Evolutionary conservation across 2,888 invertebrate genomes (phyloP).

Genomic region (Dynastes tityus): DNA sequence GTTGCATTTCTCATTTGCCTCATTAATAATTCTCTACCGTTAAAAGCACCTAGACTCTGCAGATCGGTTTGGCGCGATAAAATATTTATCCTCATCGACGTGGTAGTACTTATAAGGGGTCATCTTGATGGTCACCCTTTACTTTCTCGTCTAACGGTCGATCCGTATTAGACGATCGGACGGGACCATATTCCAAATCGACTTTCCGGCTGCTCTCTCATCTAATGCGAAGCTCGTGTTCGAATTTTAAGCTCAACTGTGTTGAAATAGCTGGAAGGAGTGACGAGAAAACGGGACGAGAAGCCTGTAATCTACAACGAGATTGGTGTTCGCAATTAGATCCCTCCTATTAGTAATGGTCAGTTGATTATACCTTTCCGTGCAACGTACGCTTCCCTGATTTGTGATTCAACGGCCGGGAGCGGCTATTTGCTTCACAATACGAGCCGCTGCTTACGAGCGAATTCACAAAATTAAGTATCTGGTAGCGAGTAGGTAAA

Average conservation of each 20-base stretch:
- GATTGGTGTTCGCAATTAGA: conserved; percentile 61
- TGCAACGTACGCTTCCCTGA: conserved; percentile 20
- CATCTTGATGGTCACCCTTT: conserved; percentile 60
- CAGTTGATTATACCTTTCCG: conserved; percentile 44
- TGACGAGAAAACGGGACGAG: neutral
- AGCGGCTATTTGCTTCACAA: conserved; percentile 26
- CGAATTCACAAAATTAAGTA: conserved; percentile 26
- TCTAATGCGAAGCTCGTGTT: conserved; percentile 22
- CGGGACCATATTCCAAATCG: conserved; percentile 27
- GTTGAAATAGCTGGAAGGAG: conserved; percentile 56
- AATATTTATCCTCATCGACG: conserved; percentile 65
- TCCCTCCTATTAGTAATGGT: conserved; percentile 58
- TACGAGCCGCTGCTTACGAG: conserved; percentile 6
- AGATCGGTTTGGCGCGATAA: conserved; percentile 68
- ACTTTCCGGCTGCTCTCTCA: conserved; percentile 28
- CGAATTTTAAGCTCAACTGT: conserved; percentile 51
- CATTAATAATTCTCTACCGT: conserved; percentile 66
- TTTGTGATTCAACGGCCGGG: conserved; percentile 34
- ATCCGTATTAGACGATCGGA: conserved; percentile 28
- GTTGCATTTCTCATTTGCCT: conserved; percentile 52
- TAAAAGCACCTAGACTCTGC: conserved; percentile 66
- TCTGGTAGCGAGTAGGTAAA: neutral
- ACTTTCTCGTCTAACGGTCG: conserved; percentile 47
- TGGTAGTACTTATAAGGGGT: conserved; percentile 53
- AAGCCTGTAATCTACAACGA: conserved; percentile 61